Evolutionary conservation across 2,113 vertebrate genomes (phyloP), one percentile per base, ranked within the genome.

Genomic region (Spheniscus mendiculus): DNA sequence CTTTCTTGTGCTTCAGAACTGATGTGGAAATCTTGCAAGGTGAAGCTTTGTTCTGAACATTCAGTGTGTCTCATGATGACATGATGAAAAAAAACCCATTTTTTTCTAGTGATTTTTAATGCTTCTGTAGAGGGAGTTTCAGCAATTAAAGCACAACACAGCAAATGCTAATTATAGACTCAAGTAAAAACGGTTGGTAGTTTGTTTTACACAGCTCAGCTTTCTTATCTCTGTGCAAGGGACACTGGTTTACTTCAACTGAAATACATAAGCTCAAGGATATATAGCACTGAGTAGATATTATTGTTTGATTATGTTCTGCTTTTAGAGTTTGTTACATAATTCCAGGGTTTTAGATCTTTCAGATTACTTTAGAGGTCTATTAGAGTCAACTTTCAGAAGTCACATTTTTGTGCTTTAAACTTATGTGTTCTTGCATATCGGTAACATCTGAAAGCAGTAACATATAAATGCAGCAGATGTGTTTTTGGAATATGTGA

Each of bases 81-180:
- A 38, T n/a, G 29, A 71, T n/a, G 11, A 62, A 36, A 84, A 13
- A n/a, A 18, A 5, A 0, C 0, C 3, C 5, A 7, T 62, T 84
- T 91, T 88, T 88, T 95, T 36, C 62, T 44, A 66, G 36, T 70
- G 40, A 70, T 50, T 80, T 85, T 87, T 30, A 62, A 58, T 89
- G 27, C 15, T 84, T 83, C 82, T 78, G 8, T 42, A 66, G n/a
- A 83, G 26, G 21, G 32, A 83, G 50, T 59, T 94, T 78, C 59
- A 78, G 61, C 52, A 80, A 80, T 83, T 74, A 74, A 92, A 94
- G 45, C 42, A 90, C 5, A 1, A 58, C 0, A 0, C 55, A 93
- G 59, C 38, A 95, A 95, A 83, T 63, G 34, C 40, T 87, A 88
- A 87, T 74, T 87, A 89, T 45, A 78, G 50, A 56, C 50, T 77